Base-by-base conservation (phyloP, 1,140 invertebrate genomes). In the Scaptomyza pallida region DNA sequence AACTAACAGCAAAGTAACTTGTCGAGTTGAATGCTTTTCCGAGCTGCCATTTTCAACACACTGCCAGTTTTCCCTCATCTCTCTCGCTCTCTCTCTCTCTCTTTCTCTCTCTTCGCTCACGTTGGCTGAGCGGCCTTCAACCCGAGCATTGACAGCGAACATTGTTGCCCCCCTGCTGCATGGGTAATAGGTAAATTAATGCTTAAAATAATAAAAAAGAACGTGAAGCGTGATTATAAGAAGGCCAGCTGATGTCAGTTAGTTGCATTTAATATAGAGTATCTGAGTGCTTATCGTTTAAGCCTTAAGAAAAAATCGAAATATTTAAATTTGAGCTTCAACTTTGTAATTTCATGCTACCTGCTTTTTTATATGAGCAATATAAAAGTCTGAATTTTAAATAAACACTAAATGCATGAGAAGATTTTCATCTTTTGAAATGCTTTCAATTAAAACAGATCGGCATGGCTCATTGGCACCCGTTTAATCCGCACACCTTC, bases 1-100 rank as follows among this genome's bases (percentile, higher is more conserved):
- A 85, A 85, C 81, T 76, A 70, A 55, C 52, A 43, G 59, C 52
- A 41, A 65, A 67, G 74, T 56, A 69, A 69, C 73, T 69, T 71
- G 82, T 80, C 79, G 68, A 78, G 81, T 80, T 79, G 76, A 80
- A 76, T 73, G 63, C 72, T 80, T 76, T 85, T 73, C 60, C 67
- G 62, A 86, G 81, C 73, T 19, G 30, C 33, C 59, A 21, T 52
- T 30, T 30, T 30, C 2, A 30, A 30, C 45, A 21, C 61, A 13
- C 5, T 23, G 40, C 23, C 23, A 43, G 54, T 21, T 4, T 13
- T 8, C 15, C 8, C 8, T 0, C 48, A 6, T 30, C 1, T 26
- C 5, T 26, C 23, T 26, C 5, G 5, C 23, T 26, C 23, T 26
- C 5, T 5, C 21, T 23, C 30, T 15, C 21, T 13, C 37, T 21